Conservation (phyloP, 64 coral and sea anemone species). For the Pocillopora damicornis region DNA sequence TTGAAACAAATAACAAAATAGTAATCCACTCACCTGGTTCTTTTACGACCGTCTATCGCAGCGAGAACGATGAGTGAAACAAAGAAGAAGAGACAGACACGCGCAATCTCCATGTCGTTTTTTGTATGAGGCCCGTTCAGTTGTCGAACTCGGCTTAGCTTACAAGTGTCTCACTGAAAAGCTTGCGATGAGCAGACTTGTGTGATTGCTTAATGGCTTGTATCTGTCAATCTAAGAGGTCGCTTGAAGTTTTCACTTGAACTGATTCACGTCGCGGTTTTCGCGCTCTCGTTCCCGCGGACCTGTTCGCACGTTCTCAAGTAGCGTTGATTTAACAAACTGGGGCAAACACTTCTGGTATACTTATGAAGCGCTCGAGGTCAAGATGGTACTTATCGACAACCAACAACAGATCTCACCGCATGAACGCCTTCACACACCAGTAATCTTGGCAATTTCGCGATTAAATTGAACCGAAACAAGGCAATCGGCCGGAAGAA, state of each 20-base stretch:
- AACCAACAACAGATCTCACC: constrained; percentile 37
- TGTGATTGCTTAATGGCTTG: constrained; percentile 44
- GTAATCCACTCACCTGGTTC: background rate
- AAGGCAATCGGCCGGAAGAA: constrained; percentile 64
- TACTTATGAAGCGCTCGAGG: constrained; percentile 45
- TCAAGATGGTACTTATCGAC: constrained; percentile 51
- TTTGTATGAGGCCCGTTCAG: constrained; percentile 5
- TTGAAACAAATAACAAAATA: constrained; percentile 22
- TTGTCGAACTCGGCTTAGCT: constrained; percentile 7
- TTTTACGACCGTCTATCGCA: constrained; percentile 1
- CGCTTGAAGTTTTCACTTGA: constrained; percentile 14
- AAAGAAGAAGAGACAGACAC: background rate
- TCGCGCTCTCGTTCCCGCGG: background rate
- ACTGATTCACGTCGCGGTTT: background rate
- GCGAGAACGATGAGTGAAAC: background rate
- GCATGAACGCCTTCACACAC: constrained; percentile 50
- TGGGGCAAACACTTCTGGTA: constrained; percentile 40
- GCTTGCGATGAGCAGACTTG: constrained; percentile 12
- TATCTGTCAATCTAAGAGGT: constrained; percentile 46
- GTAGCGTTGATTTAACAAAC: constrained; percentile 1
- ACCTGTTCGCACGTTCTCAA: constrained; percentile 44
- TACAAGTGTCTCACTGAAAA: background rate
- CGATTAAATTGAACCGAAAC: constrained; percentile 77
- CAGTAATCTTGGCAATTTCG: constrained; percentile 76
- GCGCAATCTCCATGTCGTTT: background rate